Evolutionary conservation across 2,797 vertebrate genomes (phyloP), one percentile per base, ranked within the genome.

Genomic region (Astyanax mexicanus): DNA sequence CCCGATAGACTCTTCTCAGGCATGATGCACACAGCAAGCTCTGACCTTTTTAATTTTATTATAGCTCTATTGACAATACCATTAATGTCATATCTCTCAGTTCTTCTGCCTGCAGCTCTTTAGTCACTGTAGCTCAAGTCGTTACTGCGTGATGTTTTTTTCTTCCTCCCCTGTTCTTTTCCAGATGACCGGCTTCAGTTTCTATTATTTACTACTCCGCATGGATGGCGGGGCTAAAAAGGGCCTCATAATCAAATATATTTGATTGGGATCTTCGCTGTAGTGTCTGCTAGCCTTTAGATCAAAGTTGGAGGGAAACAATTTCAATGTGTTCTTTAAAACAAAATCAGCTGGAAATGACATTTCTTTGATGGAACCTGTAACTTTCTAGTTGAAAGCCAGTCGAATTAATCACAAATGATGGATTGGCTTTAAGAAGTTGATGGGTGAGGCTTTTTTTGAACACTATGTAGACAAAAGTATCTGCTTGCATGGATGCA

Each of bases 211-310:
- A 74, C 82, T 71, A 37, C 76, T 58, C 76, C 19, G 58, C 62
- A 44, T 21, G 62, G 49, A 42, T 54, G 49, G 54, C 55, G 78
- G 70, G 69, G 49, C 61, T 79, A 49, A 74, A 79, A 84, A 5
- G 5, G 54, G 82, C 85, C 87, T 88, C 81, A 78, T 89, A 88
- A 90, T 91, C 86, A 90, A 83, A 91, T 90, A 74, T 86, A 89
- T 91, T 89, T 87, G 87, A 91, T 87, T 88, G 85, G 78, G 83
- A 84, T 77, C 69, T 83, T 80, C 81, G 81, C 86, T 75, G 81
- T 82, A 83, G 80, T 81, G 83, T 76, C 61, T 62, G 55, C 54
- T 82, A 80, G 84, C 86, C 81, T 89, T 89, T 88, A 85, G 88
- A 88, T 91, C 84, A 89, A 90, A 85, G 86, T 79, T 85, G 27